Base-by-base conservation (phyloP, 2,888 invertebrate genomes). In the Alcis repandata region DNA sequence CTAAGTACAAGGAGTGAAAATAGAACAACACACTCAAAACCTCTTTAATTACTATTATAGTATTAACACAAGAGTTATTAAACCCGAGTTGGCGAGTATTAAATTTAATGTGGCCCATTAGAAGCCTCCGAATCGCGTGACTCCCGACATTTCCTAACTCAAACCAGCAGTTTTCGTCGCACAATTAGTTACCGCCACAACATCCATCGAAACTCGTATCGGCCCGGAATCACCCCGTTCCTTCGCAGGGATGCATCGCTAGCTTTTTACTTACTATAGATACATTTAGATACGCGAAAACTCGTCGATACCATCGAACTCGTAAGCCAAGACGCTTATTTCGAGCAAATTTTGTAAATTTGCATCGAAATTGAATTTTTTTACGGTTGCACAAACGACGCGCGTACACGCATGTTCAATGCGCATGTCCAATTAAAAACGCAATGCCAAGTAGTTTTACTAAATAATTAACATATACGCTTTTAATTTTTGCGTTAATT, bases 381-480 rank as follows among this genome's bases (percentile, higher is more conserved):
- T 89, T 84, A 79, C 78, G 78, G 71, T 78, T 77, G 75, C 77
- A 53, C 71, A 73, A 71, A 77, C 68, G 76, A 78, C 71, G 73
- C 87, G 89, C 89, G 88, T 88, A 88, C 89, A 90, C 89, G 91
- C 91, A 89, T 82, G 84, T 75, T 79, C 82, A 83, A 77, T 80
- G 84, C 82, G 87, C 86, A 87, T 85, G 79, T 82, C 83, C 86
- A 90, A 91, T 92, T 90, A 70, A 40, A 69, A 69, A 68, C 45
- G 57, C 59, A 71, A 69, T 65, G 69, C 63, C 66, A 62, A 62
- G 53, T 27, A 33, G 17, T 38, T 60, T 56, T 53, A 43, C 22
- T 56, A 32, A 49, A 60, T 65, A 13, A 59, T 65, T 60, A 46
- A 41, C 59, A 45, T 52, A 51, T 38, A 49, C 19, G 17, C 8